phyloP scores from a whole-genome alignment of 2,888 invertebrate genomes.

The Diadegma fenestrale region DNA sequence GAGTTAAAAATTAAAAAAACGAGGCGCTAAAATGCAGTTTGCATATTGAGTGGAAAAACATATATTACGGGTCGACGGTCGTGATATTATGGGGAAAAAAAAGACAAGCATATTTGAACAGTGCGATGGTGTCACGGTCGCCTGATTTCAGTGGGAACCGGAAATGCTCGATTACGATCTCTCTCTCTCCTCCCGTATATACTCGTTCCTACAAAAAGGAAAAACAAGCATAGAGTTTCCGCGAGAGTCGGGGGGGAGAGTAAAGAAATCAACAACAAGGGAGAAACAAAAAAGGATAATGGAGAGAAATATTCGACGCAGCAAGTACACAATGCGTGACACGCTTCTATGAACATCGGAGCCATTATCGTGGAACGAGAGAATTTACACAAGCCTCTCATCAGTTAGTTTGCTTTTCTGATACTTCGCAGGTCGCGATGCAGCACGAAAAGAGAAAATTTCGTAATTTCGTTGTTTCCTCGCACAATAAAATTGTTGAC shows the following conservation, averaged over 20 bases:
- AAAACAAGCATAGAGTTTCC: slow-evolving; percentile 20
- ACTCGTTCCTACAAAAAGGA: neutral
- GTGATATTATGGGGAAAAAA: slow-evolving; percentile 37
- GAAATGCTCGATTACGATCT: slow-evolving; percentile 79
- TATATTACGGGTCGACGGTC: slow-evolving; percentile 36
- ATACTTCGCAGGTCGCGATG: neutral
- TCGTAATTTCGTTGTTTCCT: neutral
- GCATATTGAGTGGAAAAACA: neutral
- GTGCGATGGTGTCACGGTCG: slow-evolving; percentile 77
- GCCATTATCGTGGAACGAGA: slow-evolving; percentile 25
- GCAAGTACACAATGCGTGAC: slow-evolving; percentile 51
- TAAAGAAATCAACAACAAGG: neutral
- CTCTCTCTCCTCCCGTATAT: slow-evolving; percentile 36
- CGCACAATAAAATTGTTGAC: neutral
- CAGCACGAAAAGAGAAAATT: neutral
- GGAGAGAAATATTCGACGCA: slow-evolving; percentile 14
- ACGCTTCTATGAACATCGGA: slow-evolving; percentile 56
- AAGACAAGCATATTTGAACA: slow-evolving; percentile 44
- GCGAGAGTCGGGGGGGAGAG: slow-evolving; percentile 9
- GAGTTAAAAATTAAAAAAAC: neutral
- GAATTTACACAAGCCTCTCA: neutral
- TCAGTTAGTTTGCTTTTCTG: neutral
- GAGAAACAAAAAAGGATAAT: neutral
- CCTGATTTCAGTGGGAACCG: slow-evolving; percentile 78
- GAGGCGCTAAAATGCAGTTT: neutral